Evolutionary conservation across 2,888 invertebrate genomes (phyloP).

Genomic region (Pseudolycoriella hygida): DNA sequence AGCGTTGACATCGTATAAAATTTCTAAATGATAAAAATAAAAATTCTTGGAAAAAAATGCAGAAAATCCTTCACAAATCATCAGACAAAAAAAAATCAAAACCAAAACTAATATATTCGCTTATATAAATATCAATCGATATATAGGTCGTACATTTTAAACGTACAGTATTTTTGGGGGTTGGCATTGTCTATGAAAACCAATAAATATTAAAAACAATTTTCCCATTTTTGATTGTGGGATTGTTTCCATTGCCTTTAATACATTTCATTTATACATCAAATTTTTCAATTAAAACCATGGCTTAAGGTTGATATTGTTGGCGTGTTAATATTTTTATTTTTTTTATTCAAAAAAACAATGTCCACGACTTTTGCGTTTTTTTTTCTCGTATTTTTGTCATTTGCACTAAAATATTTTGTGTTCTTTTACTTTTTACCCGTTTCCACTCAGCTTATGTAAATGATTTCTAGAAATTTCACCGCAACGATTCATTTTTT

Average conservation of each 20-base stretch:
- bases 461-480: conserved; percentile 1
- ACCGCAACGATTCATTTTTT: too few relatives aligned
- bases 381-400: background rate
- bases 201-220: background rate
- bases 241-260: background rate
- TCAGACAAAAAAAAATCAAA: background rate
- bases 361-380: background rate
- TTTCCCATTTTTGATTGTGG: background rate
- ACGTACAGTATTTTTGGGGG: background rate
- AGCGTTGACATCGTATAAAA: too few relatives aligned
- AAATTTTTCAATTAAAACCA: conserved; percentile 6
- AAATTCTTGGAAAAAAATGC: background rate
- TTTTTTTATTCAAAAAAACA: background rate
- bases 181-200: conserved; percentile 3
- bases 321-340: conserved; percentile 2
- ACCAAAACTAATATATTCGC: background rate
- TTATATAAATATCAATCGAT: background rate
- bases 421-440: background rate
- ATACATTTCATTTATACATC: conserved; percentile 5
- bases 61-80: background rate
- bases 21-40: background rate
- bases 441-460: background rate
- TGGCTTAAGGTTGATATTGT: conserved; percentile 7
- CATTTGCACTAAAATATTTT: background rate
- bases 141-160: background rate